phyloP scores from a whole-genome alignment of 2,113 vertebrate genomes.

The Aegithalos caudatus region DNA sequence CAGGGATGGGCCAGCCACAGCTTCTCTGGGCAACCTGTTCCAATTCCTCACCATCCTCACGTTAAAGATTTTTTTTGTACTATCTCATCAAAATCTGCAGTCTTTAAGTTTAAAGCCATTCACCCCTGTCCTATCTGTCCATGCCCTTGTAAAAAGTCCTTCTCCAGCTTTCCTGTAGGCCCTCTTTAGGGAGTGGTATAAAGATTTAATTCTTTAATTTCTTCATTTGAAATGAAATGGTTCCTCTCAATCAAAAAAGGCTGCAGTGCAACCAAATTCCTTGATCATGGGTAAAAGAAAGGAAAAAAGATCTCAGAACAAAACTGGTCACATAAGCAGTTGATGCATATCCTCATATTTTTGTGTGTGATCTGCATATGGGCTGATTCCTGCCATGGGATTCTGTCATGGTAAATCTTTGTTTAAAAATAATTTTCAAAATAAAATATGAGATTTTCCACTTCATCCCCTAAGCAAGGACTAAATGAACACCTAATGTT shows the following conservation, averaged over 20 bases:
- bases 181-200: neutral
- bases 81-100: neutral
- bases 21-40: rapidly evolving
- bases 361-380: neutral
- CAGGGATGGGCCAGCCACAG: neutral
- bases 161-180: neutral
- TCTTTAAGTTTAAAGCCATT: neutral
- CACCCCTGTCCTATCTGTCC: too few relatives aligned
- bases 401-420: neutral
- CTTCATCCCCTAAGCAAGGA: neutral
- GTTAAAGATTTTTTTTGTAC: neutral
- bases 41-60: rapidly evolving
- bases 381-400: neutral
- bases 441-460: neutral
- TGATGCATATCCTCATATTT: neutral
- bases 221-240: neutral
- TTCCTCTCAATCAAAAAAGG: neutral
- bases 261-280: neutral
- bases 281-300: neutral
- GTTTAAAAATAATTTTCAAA: neutral
- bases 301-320: neutral
- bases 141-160: neutral
- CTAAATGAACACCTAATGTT: neutral
- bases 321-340: neutral
- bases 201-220: neutral